Evolutionary conservation across 2,113 vertebrate genomes (phyloP), one percentile per base, ranked within the genome.

Genomic region (Myrmecobius fasciatus): DNA sequence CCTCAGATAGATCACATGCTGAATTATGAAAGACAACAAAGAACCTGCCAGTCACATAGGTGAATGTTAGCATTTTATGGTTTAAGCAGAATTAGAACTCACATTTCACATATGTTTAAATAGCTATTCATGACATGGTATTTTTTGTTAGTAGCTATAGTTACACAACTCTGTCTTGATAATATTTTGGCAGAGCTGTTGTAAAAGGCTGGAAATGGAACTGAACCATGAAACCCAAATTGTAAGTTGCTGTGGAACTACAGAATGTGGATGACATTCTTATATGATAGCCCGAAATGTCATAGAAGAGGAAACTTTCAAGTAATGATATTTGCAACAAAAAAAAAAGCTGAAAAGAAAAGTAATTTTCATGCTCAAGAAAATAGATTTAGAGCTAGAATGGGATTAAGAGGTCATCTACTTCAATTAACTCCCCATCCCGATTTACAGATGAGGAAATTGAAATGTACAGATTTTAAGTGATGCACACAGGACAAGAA

Each of bases 201-300:
- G 96, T 96, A 98, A 51, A 97, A 94, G 89, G 20, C 95, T 92
- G 93, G 94, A 96, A 98, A 94, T 97, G 90, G 94, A 98, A 98
- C 96, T 97, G 95, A 98, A 95, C 91, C 96, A 98, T 97, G 97
- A 98, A 97, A 97, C 49, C 96, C 96, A 97, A 97, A 98, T 90
- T 91, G 95, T 96, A 97, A 96, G 54, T 92, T 98, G 97, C 52
- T 91, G 36, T 89, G 94, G 94, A 98, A 94, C 95, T 96, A 83
- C 60, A 92, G 97, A 97, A 96, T 98, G 97, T 96, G 75, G 20
- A 53, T 12, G 92, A 94, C 9, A 89, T 43, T 83, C 67, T 83
- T 83, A 83, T 97, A 97, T 98, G 97, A 98, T 97, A 98, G 97
- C 96, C 97, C 95, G 97, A 97, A 97, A 98, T 98, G 97, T 98